Conservation (phyloP, 2,888 invertebrate species). For the Heliconius erato region DNA sequence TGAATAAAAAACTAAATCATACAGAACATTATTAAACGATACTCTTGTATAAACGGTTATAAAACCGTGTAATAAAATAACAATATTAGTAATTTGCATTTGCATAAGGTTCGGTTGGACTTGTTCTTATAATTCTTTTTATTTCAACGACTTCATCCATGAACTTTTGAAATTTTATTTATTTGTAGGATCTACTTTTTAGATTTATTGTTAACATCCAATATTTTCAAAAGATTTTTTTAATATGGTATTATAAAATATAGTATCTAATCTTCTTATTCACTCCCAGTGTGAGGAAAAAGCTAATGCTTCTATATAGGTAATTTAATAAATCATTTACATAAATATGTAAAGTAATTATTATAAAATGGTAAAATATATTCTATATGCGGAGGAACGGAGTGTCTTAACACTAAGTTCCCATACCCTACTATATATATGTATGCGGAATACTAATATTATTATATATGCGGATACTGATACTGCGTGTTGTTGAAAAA, state of each 20-base stretch:
- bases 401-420: too few relatives aligned
- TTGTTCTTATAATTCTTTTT: background rate
- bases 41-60: background rate
- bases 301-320: too few relatives aligned
- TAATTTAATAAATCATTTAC: too few relatives aligned
- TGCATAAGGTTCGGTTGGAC: background rate
- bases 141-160: background rate
- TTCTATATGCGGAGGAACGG: too few relatives aligned
- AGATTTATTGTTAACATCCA: background rate
- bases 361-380: too few relatives aligned
- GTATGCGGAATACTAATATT: too few relatives aligned
- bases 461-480: too few relatives aligned
- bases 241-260: too few relatives aligned
- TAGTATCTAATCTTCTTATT: too few relatives aligned
- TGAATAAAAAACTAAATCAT: background rate
- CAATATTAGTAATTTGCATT: background rate
- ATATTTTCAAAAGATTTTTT: background rate
- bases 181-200: background rate
- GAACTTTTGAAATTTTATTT: background rate
- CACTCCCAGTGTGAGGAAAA: too few relatives aligned
- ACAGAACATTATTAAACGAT: background rate
- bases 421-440: too few relatives aligned
- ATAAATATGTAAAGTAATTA: too few relatives aligned
- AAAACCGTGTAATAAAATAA: background rate
- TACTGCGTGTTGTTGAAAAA: background rate